Percentiles rank a stretch among this genome's conserved stretches.
Evolutionary conservation across 2,113 vertebrate genomes (phyloP).

Genomic region (Illadopsis cleaveri): DNA sequence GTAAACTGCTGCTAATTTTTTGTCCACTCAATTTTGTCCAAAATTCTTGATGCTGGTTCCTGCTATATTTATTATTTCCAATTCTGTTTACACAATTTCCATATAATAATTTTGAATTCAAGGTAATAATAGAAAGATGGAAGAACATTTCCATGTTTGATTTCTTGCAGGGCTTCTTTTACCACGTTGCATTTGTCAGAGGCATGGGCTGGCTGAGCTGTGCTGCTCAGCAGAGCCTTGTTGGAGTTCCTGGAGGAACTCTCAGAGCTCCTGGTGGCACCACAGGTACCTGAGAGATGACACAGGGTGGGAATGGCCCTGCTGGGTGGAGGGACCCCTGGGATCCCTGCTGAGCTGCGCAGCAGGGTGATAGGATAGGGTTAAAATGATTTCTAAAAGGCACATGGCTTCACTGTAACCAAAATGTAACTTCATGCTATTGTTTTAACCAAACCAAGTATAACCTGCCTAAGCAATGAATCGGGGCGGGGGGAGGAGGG

Average conservation of each 20-base stretch:
- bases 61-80: background rate
- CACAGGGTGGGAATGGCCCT: background rate
- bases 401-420: no score
- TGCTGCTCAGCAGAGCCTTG: background rate
- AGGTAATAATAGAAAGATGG: background rate
- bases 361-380: no score
- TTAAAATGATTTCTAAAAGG: no score
- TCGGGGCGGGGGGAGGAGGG: no score
- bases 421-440: no score
- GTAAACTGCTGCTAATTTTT: background rate
- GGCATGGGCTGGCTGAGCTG: background rate
- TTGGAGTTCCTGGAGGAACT: background rate
- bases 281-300: background rate
- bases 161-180: background rate
- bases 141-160: background rate
- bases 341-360: fast-evolving
- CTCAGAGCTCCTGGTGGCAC: background rate
- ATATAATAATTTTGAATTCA: background rate
- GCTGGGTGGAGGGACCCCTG: background rate
- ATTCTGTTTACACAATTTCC: background rate
- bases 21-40: background rate
- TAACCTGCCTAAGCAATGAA: no score
- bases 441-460: no score
- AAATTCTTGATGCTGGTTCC: background rate
- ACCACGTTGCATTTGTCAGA: fast-evolving